These are phyloP conservation scores for Mionectes macconnelli DNA, from an alignment of 2,113 vertebrate genomes.

Conservation along the genomic window DNA sequence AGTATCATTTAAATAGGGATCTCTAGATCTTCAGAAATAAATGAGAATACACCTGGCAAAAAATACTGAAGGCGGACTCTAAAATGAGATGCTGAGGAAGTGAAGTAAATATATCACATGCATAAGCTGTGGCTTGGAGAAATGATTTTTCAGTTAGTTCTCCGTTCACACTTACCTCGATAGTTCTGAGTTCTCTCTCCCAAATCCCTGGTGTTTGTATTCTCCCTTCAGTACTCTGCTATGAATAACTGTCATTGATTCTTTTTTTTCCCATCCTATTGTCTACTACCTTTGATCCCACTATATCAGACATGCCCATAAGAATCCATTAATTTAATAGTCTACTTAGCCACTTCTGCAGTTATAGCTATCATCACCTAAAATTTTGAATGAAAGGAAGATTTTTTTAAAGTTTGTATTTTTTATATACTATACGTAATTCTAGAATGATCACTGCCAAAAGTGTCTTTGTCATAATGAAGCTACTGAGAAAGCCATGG, in stretches of 20 bases:
- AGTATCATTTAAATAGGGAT: neutral
- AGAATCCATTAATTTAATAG: neutral
- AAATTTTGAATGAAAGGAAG: neutral
- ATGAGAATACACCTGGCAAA: neutral
- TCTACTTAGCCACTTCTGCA: neutral
- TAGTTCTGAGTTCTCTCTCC: neutral
- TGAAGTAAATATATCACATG: neutral
- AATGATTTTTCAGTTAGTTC: neutral
- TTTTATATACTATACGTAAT: neutral
- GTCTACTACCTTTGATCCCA: neutral
- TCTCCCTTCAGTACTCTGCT: neutral
- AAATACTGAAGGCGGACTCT: neutral
- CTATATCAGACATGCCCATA: neutral
- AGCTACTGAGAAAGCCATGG: neutral
- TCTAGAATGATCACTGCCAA: neutral
- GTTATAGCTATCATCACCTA: neutral
- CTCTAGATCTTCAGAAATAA: neutral
- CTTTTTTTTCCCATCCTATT: neutral
- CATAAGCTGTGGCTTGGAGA: neutral
- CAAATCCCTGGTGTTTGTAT: neutral
- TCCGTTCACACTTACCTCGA: neutral
- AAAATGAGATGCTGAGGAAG: neutral
- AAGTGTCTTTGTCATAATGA: neutral
- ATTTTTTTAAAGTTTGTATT: neutral
- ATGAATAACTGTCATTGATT: accelerated